Percentiles rank a stretch among this genome's conserved stretches.
phyloP scores from a whole-genome alignment of 2,888 invertebrate genomes.

The Eilema sororculum region DNA sequence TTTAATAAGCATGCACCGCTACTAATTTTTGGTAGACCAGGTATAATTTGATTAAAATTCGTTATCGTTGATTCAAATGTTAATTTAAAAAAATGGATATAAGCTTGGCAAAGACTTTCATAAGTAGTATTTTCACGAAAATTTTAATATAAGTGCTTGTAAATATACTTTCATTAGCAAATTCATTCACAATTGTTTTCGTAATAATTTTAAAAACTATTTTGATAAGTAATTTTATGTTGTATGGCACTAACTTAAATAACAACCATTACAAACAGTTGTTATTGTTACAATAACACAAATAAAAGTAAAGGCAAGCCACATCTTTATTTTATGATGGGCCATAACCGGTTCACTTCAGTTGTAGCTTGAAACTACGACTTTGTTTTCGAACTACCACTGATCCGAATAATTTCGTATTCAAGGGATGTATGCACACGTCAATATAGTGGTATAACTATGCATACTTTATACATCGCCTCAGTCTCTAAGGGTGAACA shows the following conservation, averaged over 20 bases:
- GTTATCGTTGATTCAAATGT: neutral
- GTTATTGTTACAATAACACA: conserved; percentile 21
- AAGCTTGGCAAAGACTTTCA: neutral
- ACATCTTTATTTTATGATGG: conserved; percentile 37
- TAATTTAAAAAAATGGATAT: too few relatives aligned
- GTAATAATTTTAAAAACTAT: too few relatives aligned
- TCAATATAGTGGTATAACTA: conserved; percentile 52
- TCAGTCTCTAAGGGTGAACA: conserved; percentile 22
- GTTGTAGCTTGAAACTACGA: conserved; percentile 44
- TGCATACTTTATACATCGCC: conserved; percentile 33
- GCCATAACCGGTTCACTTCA: conserved; percentile 32
- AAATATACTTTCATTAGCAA: too few relatives aligned
- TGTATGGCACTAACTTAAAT: neutral
- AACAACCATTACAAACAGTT: neutral
- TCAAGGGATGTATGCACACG: conserved; percentile 48
- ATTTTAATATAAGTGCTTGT: too few relatives aligned
- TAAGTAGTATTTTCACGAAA: neutral
- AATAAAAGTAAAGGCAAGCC: conserved; percentile 27
- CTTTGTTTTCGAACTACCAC: conserved; percentile 47
- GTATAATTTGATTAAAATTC: neutral
- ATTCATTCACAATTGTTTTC: too few relatives aligned
- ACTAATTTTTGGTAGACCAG: neutral
- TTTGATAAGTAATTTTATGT: neutral
- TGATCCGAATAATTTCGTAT: conserved; percentile 62
- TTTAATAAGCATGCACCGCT: too few relatives aligned